Conservation (phyloP, 2,113 vertebrate species). For the Megaleporinus macrocephalus region DNA sequence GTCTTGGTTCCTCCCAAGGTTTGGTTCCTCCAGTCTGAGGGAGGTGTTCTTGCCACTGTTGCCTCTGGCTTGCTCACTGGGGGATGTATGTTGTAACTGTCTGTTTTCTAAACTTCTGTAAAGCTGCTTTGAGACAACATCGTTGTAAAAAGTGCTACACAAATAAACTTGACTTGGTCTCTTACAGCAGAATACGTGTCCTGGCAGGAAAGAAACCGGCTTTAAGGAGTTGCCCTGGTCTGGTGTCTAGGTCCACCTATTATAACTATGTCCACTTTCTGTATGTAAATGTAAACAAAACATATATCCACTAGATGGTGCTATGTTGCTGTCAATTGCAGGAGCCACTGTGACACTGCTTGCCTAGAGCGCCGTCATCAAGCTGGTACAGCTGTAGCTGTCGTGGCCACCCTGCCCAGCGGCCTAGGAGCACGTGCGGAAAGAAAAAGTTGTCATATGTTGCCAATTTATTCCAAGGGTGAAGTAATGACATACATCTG, state of each 20-base stretch:
- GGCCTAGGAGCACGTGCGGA: constrained; percentile 32
- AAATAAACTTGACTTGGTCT: too few relatives aligned
- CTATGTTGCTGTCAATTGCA: constrained; percentile 6
- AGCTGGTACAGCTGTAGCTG: not conserved
- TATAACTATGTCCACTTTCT: not conserved
- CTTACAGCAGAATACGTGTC: too few relatives aligned
- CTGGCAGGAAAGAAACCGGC: too few relatives aligned
- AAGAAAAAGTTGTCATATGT: constrained; percentile 63
- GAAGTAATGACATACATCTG: constrained; percentile 62
- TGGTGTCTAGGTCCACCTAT: not conserved
- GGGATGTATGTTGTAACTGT: too few relatives aligned
- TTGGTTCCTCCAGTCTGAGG: too few relatives aligned
- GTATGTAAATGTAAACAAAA: not conserved
- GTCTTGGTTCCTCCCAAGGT: too few relatives aligned
- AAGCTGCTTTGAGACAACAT: too few relatives aligned
- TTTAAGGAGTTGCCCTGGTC: too few relatives aligned
- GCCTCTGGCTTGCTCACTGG: too few relatives aligned
- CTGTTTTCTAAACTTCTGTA: too few relatives aligned
- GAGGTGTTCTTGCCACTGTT: too few relatives aligned
- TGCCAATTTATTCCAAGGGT: constrained; percentile 65
- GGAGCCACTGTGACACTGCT: not conserved
- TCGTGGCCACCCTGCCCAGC: not conserved
- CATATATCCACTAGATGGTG: constrained; percentile 48
- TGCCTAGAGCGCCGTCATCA: not conserved
- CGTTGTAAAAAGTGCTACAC: too few relatives aligned